These are phyloP conservation scores for Helicoverpa zea DNA, from an alignment of 1,140 invertebrate genomes.

Conservation along the genomic window DNA sequence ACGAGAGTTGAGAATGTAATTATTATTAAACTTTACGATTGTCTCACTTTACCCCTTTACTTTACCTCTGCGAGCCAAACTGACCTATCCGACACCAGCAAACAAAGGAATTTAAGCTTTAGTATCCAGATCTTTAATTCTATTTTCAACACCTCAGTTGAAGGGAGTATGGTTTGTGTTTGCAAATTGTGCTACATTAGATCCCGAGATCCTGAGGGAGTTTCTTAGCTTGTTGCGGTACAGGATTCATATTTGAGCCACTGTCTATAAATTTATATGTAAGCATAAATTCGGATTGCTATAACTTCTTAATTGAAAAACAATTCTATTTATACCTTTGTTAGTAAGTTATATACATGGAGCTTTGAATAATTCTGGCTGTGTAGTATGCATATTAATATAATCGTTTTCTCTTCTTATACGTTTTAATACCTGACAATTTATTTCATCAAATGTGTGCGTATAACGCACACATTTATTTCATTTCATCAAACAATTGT, in stretches of 20 bases:
- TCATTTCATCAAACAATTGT: no score
- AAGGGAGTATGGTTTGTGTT: slow-evolving; percentile 55
- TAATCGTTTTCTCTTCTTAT: neutral
- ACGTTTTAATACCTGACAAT: neutral
- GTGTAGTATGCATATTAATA: neutral
- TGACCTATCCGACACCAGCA: slow-evolving; percentile 50
- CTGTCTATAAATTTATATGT: slow-evolving; percentile 74
- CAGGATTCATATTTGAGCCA: slow-evolving; percentile 83
- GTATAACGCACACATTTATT: no score
- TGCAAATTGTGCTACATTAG: slow-evolving; percentile 56
- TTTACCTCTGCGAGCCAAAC: slow-evolving; percentile 55
- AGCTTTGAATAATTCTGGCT: no score
- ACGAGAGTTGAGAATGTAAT: slow-evolving; percentile 86
- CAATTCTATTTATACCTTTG: slow-evolving; percentile 37
- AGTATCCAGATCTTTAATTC: slow-evolving; percentile 51
- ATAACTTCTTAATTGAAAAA: slow-evolving; percentile 51
- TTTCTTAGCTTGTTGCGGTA: slow-evolving; percentile 83
- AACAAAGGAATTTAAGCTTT: slow-evolving; percentile 57
- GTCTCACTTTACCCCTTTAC: slow-evolving; percentile 86
- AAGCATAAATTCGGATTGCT: slow-evolving; percentile 46
- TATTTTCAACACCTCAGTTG: slow-evolving; percentile 57
- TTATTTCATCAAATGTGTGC: no score
- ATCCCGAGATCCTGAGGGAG: slow-evolving; percentile 82
- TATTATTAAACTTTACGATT: slow-evolving; percentile 87
- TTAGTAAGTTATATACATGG: neutral